Evolutionary conservation across 2,888 invertebrate species (phyloP).

Genomic region (Polydrusus cervinus): DNA sequence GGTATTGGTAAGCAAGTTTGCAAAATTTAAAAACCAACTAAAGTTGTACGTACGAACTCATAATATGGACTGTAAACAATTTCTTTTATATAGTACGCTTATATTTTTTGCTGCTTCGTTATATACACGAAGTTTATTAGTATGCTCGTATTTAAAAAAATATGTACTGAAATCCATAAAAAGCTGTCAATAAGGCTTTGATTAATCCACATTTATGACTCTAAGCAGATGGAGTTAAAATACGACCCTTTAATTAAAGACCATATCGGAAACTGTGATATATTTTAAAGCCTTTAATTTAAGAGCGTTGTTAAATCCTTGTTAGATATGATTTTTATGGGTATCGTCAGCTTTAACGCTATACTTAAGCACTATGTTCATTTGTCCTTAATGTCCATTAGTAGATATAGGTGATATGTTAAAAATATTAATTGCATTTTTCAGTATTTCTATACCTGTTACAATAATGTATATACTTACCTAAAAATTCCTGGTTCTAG

Average conservation of each 20-base stretch:
- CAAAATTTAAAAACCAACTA: too few relatives aligned
- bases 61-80: not conserved
- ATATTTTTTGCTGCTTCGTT: not conserved
- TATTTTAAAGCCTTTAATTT: conserved; percentile 18
- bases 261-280: not conserved
- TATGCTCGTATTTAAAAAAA: too few relatives aligned
- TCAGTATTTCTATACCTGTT: too few relatives aligned
- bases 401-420: too few relatives aligned
- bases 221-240: not conserved
- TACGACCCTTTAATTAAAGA: not conserved
- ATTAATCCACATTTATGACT: not conserved
- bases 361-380: not conserved
- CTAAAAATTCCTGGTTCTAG: too few relatives aligned
- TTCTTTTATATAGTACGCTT: not conserved
- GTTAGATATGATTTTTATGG: conserved; percentile 14
- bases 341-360: not conserved
- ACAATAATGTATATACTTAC: too few relatives aligned
- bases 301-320: not conserved
- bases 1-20: too few relatives aligned
- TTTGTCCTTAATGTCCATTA: not conserved
- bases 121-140: too few relatives aligned
- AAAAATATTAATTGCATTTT: too few relatives aligned
- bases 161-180: too few relatives aligned
- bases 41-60: too few relatives aligned
- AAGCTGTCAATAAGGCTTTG: not conserved